Evolutionary conservation across 2,113 vertebrate genomes (phyloP).

Genomic region (Ancistrus triradiatus): DNA sequence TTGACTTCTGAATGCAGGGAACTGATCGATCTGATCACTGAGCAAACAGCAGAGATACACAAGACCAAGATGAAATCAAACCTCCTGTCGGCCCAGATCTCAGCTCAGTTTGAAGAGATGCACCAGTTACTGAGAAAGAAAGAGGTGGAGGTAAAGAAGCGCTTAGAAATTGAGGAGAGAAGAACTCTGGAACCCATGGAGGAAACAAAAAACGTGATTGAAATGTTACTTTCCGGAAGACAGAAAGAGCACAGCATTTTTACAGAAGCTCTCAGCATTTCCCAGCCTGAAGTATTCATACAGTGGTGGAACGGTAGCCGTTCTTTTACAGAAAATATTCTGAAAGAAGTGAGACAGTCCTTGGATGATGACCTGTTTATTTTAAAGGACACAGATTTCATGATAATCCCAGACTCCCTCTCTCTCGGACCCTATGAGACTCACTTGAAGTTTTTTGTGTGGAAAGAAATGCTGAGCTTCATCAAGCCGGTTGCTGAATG

Average conservation of each 20-base stretch:
- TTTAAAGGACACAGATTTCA: no score
- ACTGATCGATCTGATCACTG: background rate
- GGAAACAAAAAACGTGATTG: background rate
- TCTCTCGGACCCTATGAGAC: background rate
- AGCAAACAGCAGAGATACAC: background rate
- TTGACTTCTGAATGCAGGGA: background rate
- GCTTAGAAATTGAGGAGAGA: slow-evolving; percentile 26
- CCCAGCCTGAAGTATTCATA: slow-evolving; percentile 30
- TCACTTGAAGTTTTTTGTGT: background rate
- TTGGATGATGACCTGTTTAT: no score
- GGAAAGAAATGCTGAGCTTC: background rate
- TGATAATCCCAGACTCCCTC: background rate
- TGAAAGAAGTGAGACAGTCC: no score
- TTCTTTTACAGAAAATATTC: no score
- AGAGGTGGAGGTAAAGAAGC: slow-evolving; percentile 46
- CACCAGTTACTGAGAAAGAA: slow-evolving; percentile 48
- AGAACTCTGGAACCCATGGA: slow-evolving; percentile 37
- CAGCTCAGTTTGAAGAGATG: slow-evolving; percentile 50
- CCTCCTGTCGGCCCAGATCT: slow-evolving; percentile 37
- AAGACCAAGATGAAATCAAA: slow-evolving; percentile 27
- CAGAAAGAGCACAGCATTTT: slow-evolving; percentile 17
- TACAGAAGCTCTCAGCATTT: slow-evolving; percentile 14
- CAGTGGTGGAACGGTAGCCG: slow-evolving; percentile 9
- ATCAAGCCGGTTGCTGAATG: slow-evolving; percentile 19
- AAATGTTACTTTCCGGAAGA: slow-evolving; percentile 32